Percentiles rank a stretch among this genome's conserved stretches.
Evolutionary conservation across 2,888 invertebrate species (phyloP).

Genomic region (Lathronympha strigana): DNA sequence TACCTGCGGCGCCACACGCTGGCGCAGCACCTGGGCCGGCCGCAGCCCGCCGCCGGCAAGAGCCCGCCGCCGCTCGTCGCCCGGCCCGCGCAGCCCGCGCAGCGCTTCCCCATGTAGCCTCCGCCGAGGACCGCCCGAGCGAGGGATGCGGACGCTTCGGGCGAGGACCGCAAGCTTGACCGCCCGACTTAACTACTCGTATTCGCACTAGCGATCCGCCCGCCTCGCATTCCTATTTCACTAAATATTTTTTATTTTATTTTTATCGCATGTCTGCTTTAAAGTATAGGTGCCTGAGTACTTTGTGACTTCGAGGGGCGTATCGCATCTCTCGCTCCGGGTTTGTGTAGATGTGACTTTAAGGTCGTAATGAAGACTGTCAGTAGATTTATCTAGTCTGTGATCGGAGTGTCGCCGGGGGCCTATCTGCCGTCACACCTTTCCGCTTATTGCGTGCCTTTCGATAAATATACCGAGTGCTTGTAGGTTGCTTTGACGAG

Average conservation of each 20-base stretch:
- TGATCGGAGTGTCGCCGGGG: constrained; percentile 83
- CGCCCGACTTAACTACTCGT: constrained; percentile 6
- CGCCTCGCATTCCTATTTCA: constrained; percentile 21
- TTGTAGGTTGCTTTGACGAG: constrained; percentile 61
- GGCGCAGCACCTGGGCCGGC: constrained; percentile 85
- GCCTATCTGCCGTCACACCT: constrained; percentile 79
- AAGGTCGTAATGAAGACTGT: constrained; percentile 76
- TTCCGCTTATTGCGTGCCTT: constrained; percentile 83
- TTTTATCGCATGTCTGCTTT: constrained; percentile 19
- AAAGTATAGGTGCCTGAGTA: constrained; percentile 8
- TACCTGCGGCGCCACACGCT: constrained; percentile 90
- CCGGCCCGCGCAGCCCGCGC: constrained; percentile 69
- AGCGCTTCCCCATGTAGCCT: constrained; percentile 50
- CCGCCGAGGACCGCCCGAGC: constrained; percentile 45
- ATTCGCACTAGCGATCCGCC: constrained; percentile 30
- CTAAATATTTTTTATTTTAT: not conserved
- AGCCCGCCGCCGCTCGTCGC: constrained; percentile 55
- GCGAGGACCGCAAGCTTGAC: not conserved
- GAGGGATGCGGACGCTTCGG: constrained; percentile 23
- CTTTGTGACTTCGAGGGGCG: constrained; percentile 44
- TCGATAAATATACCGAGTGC: constrained; percentile 76
- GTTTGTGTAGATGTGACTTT: constrained; percentile 69
- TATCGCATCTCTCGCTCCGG: constrained; percentile 59
- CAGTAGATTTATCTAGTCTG: constrained; percentile 82
- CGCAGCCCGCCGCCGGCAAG: constrained; percentile 39